A percentile compares a stretch with the other conserved stretches of the same genome.
phyloP scores from a whole-genome alignment of 2,113 vertebrate genomes.

The Pteruthius melanotis region DNA sequence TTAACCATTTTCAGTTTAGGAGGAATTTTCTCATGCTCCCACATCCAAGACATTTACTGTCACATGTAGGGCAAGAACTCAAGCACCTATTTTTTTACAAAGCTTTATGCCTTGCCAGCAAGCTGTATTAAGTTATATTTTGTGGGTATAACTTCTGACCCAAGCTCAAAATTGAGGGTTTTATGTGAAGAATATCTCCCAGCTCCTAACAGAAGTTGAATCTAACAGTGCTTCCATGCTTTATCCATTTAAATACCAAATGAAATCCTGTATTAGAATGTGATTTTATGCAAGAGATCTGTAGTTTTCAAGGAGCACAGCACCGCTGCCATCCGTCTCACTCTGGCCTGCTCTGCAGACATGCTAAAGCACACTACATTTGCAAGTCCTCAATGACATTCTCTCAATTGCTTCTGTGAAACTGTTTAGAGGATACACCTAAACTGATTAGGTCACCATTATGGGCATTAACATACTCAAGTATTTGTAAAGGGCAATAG shows the following conservation, averaged over 20 bases:
- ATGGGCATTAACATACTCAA: constrained; percentile 46
- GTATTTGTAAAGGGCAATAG: constrained; percentile 47
- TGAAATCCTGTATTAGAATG: neutral
- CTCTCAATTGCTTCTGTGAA: neutral
- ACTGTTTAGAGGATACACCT: constrained; percentile 32
- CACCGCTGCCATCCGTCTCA: neutral
- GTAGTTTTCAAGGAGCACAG: neutral
- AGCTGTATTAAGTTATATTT: neutral
- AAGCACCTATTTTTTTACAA: neutral
- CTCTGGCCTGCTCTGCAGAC: neutral
- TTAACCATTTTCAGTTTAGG: neutral
- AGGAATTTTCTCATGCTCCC: neutral
- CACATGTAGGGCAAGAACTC: neutral
- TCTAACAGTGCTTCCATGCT: neutral
- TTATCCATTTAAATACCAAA: neutral
- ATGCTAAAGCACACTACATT: constrained; percentile 19
- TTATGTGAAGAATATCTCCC: neutral
- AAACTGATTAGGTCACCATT: constrained; percentile 48
- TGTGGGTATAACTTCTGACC: neutral
- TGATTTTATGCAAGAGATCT: neutral
- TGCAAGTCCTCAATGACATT: constrained; percentile 11
- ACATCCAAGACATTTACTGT: neutral
- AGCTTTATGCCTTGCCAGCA: neutral
- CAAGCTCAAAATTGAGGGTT: neutral
- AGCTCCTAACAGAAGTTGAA: neutral